A percentile compares a stretch with the other conserved stretches of the same genome.
Conservation (phyloP, 2,888 invertebrate genomes). For the Rapana venosa region DNA sequence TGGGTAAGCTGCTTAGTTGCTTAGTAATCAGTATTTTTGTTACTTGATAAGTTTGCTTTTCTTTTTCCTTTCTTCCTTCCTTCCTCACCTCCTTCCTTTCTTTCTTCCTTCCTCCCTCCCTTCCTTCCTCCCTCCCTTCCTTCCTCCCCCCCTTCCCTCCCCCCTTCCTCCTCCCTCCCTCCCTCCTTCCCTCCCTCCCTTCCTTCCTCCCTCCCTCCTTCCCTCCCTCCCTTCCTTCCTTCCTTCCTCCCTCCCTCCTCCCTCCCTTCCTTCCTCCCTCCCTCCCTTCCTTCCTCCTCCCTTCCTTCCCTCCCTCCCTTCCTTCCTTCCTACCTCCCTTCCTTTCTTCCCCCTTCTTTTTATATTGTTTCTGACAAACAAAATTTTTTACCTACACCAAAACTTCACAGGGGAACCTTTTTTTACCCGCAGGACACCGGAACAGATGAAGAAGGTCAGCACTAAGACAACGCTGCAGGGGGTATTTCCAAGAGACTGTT, state of each 20-base stretch:
- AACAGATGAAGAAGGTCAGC: no score
- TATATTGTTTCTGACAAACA: neutral
- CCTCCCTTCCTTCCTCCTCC: neutral
- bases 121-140: neutral
- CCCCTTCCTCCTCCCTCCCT: neutral
- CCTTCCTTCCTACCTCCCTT: neutral
- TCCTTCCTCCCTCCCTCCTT: neutral
- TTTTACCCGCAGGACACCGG: no score
- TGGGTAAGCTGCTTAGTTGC: no score
- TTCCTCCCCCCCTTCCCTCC: no score
- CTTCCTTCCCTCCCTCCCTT: neutral
- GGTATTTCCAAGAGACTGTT: no score
- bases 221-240: neutral
- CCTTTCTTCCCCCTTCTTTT: neutral
- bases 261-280: neutral
- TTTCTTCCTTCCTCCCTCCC: neutral
- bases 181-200: no score
- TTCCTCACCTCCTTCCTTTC: neutral
- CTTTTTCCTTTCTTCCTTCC: neutral
- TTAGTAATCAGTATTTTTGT: neutral
- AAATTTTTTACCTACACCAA: no score
- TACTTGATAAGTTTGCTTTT: neutral
- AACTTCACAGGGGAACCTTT: no score
- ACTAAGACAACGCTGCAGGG: no score
- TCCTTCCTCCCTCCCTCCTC: neutral